Percentiles rank a stretch among this genome's conserved stretches.
Conservation (phyloP, 2,113 vertebrate genomes). For the Paramormyrops kingsleyae region DNA sequence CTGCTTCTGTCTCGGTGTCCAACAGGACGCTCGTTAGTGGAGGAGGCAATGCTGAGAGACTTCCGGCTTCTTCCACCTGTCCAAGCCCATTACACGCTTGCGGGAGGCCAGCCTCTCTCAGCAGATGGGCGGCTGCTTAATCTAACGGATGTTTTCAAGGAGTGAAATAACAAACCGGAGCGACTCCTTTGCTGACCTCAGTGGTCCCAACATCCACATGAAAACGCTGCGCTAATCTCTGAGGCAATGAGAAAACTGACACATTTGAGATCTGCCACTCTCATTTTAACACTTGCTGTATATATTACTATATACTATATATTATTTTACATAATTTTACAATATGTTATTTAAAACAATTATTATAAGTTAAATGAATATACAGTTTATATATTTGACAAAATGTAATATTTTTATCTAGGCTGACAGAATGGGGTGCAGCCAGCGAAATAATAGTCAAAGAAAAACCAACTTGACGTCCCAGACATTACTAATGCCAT, state of each 20-base stretch:
- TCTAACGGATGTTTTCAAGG: background rate
- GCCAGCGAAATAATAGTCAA: background rate
- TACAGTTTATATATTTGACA: background rate
- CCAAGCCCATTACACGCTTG: background rate
- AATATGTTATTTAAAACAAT: background rate
- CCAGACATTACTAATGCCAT: background rate
- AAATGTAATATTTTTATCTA: background rate
- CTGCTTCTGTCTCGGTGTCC: background rate
- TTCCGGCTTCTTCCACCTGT: slow-evolving; percentile 9
- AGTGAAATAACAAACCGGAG: background rate
- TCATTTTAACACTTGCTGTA: background rate
- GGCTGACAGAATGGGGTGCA: background rate
- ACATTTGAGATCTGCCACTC: background rate
- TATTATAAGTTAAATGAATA: background rate
- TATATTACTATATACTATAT: background rate
- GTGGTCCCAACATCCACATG: background rate
- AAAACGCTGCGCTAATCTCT: background rate
- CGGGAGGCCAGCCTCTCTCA: background rate
- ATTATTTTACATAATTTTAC: background rate
- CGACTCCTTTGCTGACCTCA: background rate
- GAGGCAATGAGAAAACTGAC: background rate
- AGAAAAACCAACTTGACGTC: background rate
- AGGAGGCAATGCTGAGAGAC: background rate
- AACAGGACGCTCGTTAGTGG: background rate
- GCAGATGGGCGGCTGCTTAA: background rate